phyloP scores from a whole-genome alignment of 92 coral and sea anemone genomes.

The Nematostella vectensis region DNA sequence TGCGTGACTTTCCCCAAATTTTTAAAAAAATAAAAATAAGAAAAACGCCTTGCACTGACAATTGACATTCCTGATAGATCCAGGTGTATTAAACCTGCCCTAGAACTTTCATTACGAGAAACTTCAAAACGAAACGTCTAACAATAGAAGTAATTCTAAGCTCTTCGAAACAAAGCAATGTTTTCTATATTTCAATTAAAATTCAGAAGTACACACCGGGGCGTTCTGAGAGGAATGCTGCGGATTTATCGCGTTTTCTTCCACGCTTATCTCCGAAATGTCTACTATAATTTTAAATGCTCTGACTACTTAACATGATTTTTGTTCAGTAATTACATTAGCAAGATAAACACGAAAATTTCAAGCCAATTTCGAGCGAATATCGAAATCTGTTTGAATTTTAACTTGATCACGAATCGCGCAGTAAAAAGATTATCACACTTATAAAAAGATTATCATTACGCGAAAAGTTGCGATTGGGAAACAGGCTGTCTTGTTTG shows the following conservation, averaged over 20 bases:
- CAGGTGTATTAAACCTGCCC: conserved; percentile 26
- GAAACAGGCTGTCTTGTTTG: conserved; percentile 33
- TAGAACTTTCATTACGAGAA: background rate
- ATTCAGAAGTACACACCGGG: background rate
- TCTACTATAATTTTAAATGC: background rate
- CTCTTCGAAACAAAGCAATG: conserved; percentile 1
- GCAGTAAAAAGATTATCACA: too few relatives aligned
- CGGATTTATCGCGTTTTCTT: too few relatives aligned
- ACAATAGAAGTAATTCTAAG: conserved; percentile 5
- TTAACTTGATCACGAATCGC: too few relatives aligned
- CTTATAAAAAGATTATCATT: too few relatives aligned
- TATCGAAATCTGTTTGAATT: too few relatives aligned
- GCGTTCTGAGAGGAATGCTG: too few relatives aligned
- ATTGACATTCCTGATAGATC: too few relatives aligned
- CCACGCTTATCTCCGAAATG: too few relatives aligned
- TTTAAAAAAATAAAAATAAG: too few relatives aligned
- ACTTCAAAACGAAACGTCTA: background rate
- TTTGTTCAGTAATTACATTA: background rate
- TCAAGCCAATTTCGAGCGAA: too few relatives aligned
- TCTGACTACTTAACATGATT: background rate
- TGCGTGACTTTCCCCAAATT: too few relatives aligned
- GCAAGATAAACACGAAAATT: background rate
- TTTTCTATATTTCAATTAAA: background rate
- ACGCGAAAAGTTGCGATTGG: conserved; percentile 18
- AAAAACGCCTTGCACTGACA: too few relatives aligned